phyloP scores from a whole-genome alignment of 2,888 invertebrate genomes.

The Synanthedon formicaeformis region DNA sequence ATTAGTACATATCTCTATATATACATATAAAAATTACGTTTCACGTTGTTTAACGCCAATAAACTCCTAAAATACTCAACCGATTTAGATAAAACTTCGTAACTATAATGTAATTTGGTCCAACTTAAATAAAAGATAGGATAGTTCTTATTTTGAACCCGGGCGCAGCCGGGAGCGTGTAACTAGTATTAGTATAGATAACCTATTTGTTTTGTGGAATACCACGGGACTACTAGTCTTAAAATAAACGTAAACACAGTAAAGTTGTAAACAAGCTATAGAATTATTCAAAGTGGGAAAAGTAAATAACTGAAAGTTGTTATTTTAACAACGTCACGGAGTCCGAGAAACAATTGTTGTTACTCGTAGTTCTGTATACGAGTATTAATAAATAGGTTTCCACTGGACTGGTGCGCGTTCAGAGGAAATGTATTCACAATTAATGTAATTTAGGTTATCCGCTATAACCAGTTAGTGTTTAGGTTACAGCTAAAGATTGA shows the following conservation, averaged over 20 bases:
- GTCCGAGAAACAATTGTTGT: constrained; percentile 22
- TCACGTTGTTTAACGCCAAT: no score
- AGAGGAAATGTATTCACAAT: constrained; percentile 14
- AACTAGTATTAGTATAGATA: no score
- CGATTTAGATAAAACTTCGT: no score
- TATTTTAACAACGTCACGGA: background rate
- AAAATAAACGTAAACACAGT: background rate
- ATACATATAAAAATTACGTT: no score
- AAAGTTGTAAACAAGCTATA: background rate
- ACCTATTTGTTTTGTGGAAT: no score
- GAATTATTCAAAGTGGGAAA: background rate
- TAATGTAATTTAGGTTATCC: constrained; percentile 5
- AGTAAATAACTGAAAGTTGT: background rate
- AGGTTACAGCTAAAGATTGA: background rate
- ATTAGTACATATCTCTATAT: no score
- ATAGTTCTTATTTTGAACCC: no score
- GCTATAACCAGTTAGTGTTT: background rate
- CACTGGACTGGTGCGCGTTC: constrained; percentile 10
- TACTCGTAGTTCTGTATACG: constrained; percentile 16
- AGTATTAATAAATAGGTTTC: constrained; percentile 28
- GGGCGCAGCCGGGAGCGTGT: no score
- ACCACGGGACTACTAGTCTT: background rate
- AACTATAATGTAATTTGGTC: no score
- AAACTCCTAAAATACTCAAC: no score
- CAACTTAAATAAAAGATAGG: no score